These are phyloP conservation scores for Caenorhabditis remanei DNA, from an alignment of 1,140 invertebrate species.

Conservation along the genomic window DNA sequence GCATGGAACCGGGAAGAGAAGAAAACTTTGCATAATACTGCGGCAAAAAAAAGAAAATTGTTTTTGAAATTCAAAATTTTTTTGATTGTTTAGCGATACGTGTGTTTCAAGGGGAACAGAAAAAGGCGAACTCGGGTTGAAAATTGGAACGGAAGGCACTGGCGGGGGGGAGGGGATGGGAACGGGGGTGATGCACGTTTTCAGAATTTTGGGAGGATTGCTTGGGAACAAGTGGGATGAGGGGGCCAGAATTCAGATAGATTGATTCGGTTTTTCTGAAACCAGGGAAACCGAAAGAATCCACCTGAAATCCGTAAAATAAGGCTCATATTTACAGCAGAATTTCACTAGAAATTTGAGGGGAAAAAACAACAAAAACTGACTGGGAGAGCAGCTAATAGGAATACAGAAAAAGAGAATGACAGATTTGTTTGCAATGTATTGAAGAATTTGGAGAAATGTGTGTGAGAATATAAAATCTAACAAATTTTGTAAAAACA, in stretches of 20 bases:
- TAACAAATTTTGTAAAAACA: neutral
- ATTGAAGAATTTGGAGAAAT: neutral
- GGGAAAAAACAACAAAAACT: neutral
- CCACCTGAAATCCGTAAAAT: too few species aligned
- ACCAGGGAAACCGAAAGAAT: too few species aligned
- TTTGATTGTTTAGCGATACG: conserved; percentile 15
- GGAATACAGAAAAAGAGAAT: conserved; percentile 9
- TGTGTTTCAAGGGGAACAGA: neutral
- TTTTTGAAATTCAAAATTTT: neutral
- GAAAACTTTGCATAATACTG: neutral
- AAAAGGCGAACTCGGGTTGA: conserved; percentile 35
- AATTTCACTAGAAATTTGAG: neutral
- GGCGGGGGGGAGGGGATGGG: neutral
- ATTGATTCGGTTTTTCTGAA: too few species aligned
- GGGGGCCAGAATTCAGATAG: too few species aligned
- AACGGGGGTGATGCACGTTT: neutral
- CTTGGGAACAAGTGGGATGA: neutral
- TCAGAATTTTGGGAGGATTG: conserved; percentile 5
- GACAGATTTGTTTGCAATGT: neutral
- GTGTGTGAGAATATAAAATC: too few species aligned
- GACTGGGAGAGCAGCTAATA: neutral
- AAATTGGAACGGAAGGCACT: conserved; percentile 45
- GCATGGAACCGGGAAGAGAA: neutral
- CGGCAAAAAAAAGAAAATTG: neutral
- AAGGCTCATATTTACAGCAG: conserved; percentile 29